Conservation (phyloP, 1,140 invertebrate species). For the Streblospio benedicti region DNA sequence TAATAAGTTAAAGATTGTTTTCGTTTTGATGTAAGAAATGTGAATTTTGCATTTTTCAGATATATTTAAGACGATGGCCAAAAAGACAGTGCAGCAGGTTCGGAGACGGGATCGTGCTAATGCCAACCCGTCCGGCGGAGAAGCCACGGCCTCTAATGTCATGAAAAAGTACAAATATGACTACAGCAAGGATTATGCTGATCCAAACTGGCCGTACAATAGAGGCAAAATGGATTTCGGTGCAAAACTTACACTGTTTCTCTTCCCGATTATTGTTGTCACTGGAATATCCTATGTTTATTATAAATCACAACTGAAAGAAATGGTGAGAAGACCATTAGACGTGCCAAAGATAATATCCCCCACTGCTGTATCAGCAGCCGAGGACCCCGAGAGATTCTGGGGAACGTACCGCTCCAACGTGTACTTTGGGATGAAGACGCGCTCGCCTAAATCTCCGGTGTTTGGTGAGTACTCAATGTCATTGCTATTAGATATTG, state of each 20-base stretch:
- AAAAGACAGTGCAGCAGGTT: no score
- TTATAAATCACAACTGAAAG: slow-evolving; percentile 74
- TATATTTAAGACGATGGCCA: no score
- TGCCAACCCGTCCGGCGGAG: not conserved
- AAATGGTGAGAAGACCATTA: slow-evolving; percentile 76
- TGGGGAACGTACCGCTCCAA: slow-evolving; percentile 87
- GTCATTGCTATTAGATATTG: not conserved
- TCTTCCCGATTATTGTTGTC: slow-evolving; percentile 1
- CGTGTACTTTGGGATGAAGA: slow-evolving; percentile 74
- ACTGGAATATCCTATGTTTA: slow-evolving; percentile 54
- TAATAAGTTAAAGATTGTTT: no score
- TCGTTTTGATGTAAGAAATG: no score
- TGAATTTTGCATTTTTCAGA: no score
- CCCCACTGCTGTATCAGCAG: slow-evolving; percentile 51
- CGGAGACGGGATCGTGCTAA: no score
- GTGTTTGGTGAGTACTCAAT: slow-evolving; percentile 58
- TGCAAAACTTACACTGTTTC: slow-evolving; percentile 1
- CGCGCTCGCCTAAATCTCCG: slow-evolving; percentile 74
- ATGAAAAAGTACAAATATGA: not conserved
- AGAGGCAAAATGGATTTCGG: slow-evolving; percentile 3
- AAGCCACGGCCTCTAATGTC: not conserved
- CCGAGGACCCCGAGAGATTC: slow-evolving; percentile 70
- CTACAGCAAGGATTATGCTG: slow-evolving; percentile 9
- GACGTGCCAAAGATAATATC: slow-evolving; percentile 66
- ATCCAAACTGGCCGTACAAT: slow-evolving; percentile 6